A percentile compares a stretch with the other conserved stretches of the same genome.
phyloP scores from a whole-genome alignment of 2,888 invertebrate genomes.

The Microplitis deprimator region DNA sequence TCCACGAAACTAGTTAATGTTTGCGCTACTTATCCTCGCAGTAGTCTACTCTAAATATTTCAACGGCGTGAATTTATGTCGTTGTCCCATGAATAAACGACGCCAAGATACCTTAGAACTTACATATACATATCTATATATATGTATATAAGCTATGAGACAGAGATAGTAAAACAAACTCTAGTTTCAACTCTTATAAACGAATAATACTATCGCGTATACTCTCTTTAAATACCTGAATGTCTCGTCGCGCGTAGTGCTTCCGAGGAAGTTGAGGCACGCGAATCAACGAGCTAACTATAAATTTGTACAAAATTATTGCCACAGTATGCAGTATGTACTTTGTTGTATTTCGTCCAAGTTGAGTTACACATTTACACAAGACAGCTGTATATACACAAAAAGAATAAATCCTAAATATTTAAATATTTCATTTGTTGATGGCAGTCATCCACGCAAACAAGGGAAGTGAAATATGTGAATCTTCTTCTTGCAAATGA shows the following conservation, averaged over 20 bases:
- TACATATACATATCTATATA: background rate
- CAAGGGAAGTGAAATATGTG: background rate
- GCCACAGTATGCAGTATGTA: slow-evolving; percentile 21
- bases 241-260: background rate
- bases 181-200: background rate
- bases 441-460: background rate
- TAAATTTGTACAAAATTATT: slow-evolving; percentile 33
- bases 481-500: background rate
- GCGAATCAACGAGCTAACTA: slow-evolving; percentile 34
- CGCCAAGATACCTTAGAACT: slow-evolving; percentile 3
- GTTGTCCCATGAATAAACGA: slow-evolving; percentile 37
- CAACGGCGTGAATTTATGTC: slow-evolving; percentile 61
- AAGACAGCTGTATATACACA: slow-evolving; percentile 3
- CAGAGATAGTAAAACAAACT: slow-evolving; percentile 12
- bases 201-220: background rate
- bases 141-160: background rate
- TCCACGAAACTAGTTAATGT: slow-evolving; percentile 21
- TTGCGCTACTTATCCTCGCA: slow-evolving; percentile 54
- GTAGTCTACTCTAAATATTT: slow-evolving; percentile 63
- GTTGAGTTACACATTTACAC: background rate
- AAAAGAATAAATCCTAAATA: slow-evolving; percentile 10
- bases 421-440: background rate
- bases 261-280: slow-evolving; percentile 23
- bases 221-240: slow-evolving; percentile 16
- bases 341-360: background rate